Evolutionary conservation across 1,140 invertebrate genomes (phyloP), one percentile per base, ranked within the genome.

Genomic region (Platyscapa corneri): DNA sequence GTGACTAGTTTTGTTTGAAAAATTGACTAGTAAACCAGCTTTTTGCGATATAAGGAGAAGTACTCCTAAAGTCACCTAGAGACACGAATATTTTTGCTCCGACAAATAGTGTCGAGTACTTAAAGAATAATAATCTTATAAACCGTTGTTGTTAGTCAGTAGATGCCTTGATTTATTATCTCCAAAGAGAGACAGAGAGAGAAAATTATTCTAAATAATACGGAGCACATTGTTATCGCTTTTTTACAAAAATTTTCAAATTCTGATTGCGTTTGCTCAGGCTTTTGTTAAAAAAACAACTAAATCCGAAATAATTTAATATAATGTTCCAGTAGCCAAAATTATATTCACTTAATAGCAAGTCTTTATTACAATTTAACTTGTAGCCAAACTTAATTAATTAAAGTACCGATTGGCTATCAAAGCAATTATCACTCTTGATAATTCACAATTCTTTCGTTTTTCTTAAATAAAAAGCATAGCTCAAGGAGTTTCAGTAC

Each of bases 11-110:
- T 16, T 74, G 6, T 77, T 49, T 77, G 18, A 0, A 56, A 37
- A 80, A 85, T 81, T 85, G 84, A 85, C 84, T 85, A 85, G 84
- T 64, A 81, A 80, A 81, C 79, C 78, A 85, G 84, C 81, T 77
- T 81, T 64, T 74, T 72, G 32, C 5, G 5, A 49, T 34, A 34
- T n/a, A 32, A 83, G 76, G 32, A 20, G 27, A n/a, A 32, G 12
- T 30, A 78, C 23, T 64, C 7, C 5, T 18, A 67, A 39, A 18
- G 23, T 42, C 6, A 74, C 32, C 18, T 42, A n/a, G 27, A 5
- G 8, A 27, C 3, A 14, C 42, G 18, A 70, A 27, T 80, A 84
- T 84, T 84, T 84, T 84, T 84, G 76, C 76, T 79, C 83, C 49
- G 14, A 74, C 74, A 70, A 83, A 64, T 1, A 34, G 30, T 32